Percentiles rank a stretch among this genome's conserved stretches.
These are phyloP conservation scores for Phasia obesa DNA, from an alignment of 2,888 invertebrate genomes.

Conservation along the genomic window DNA sequence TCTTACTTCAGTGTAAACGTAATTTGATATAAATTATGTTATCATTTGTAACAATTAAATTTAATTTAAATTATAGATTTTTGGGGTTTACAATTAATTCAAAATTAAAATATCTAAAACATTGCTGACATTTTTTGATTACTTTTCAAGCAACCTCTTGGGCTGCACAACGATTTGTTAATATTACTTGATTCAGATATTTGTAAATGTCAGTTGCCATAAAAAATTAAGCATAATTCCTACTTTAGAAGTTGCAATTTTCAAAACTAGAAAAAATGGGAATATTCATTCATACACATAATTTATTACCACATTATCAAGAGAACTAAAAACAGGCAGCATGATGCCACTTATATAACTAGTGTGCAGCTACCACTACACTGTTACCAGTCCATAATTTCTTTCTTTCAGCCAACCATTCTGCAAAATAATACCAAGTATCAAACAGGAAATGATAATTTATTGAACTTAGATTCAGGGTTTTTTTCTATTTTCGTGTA, in stretches of 20 bases:
- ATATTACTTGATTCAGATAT: no score
- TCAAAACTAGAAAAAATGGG: slow-evolving; percentile 4
- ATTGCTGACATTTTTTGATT: no score
- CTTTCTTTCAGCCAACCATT: background rate
- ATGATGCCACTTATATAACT: background rate
- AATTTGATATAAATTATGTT: no score
- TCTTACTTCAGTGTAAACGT: no score
- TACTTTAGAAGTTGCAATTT: slow-evolving; percentile 48
- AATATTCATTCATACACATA: slow-evolving; percentile 33
- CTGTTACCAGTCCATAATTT: background rate
- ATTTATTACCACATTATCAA: slow-evolving; percentile 42
- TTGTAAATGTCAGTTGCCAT: no score
- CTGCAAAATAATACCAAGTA: background rate
- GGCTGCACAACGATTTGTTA: no score
- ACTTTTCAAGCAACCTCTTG: no score
- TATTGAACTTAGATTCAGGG: slow-evolving; percentile 57
- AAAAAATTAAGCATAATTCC: no score
- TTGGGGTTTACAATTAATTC: no score
- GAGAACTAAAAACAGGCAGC: background rate
- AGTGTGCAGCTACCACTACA: background rate
- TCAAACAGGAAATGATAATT: slow-evolving; percentile 52
- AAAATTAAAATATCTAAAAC: no score
- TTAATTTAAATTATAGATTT: no score
- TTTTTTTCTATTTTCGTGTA: slow-evolving; percentile 11
- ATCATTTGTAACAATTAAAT: no score